Evolutionary conservation across 2,888 invertebrate genomes (phyloP).

Genomic region (Calephelis perditalis): DNA sequence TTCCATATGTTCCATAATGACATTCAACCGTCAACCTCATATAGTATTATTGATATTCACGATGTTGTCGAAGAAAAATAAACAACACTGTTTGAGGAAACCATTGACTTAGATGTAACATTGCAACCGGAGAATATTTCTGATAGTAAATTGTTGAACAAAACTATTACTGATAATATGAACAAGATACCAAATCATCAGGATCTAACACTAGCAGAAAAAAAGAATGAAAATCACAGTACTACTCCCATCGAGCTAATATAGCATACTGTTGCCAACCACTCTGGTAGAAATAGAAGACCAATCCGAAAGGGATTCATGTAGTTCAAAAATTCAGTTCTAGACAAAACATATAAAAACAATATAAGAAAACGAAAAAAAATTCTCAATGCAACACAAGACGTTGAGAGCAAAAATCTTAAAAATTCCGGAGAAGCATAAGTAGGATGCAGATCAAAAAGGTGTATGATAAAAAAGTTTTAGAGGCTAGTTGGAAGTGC

Average conservation of each 20-base stretch:
- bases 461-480: too few relatives aligned
- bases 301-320: background rate
- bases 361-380: constrained; percentile 18
- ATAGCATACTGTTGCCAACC: too few relatives aligned
- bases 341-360: background rate
- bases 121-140: constrained; percentile 5
- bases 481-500: too few relatives aligned
- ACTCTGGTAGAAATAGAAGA: background rate
- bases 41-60: background rate
- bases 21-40: background rate
- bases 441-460: too few relatives aligned
- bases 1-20: background rate
- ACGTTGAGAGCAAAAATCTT: background rate
- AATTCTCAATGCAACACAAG: constrained; percentile 18
- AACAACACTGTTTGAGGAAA: background rate
- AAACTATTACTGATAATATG: background rate
- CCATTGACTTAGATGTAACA: background rate
- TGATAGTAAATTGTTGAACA: background rate
- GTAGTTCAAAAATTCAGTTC: background rate
- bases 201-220: background rate
- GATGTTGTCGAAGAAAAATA: background rate
- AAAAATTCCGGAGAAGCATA: too few relatives aligned
- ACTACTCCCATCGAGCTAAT: background rate
- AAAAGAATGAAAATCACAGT: background rate
- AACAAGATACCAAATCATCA: background rate